These are phyloP conservation scores for Baryphthengus martii DNA, from an alignment of 2,113 vertebrate species.

Conservation along the genomic window DNA sequence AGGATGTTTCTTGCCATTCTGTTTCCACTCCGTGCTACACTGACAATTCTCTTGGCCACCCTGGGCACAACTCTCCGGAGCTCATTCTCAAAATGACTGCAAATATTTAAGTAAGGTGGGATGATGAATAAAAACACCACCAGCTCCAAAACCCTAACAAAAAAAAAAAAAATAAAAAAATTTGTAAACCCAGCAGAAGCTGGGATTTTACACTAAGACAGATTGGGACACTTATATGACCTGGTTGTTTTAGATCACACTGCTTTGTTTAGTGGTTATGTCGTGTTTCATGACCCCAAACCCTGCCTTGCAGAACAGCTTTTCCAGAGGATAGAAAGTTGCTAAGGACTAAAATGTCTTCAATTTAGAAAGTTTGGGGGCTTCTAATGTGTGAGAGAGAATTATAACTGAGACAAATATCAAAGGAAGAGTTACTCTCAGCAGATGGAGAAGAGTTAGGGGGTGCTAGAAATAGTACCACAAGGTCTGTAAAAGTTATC, in stretches of 20 bases:
- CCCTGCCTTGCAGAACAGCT: background rate
- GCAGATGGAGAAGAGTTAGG: background rate
- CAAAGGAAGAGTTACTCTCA: background rate
- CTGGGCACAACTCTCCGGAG: background rate
- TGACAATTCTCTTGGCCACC: background rate
- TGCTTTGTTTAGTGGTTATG: background rate
- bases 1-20: background rate
- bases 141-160: too few species aligned
- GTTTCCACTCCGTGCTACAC: background rate
- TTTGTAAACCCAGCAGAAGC: background rate
- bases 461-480: background rate
- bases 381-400: background rate
- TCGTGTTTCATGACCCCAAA: background rate
- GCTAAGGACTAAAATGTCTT: background rate
- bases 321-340: background rate
- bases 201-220: background rate
- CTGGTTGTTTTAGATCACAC: background rate
- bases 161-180: accelerated
- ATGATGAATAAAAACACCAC: background rate
- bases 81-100: background rate
- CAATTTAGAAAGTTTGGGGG: background rate
- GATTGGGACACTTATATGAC: background rate
- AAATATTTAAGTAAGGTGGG: background rate
- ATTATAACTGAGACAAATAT: background rate
- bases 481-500: background rate